Conservation (phyloP, 2,888 invertebrate species). For the Stegana nigrithorax region DNA sequence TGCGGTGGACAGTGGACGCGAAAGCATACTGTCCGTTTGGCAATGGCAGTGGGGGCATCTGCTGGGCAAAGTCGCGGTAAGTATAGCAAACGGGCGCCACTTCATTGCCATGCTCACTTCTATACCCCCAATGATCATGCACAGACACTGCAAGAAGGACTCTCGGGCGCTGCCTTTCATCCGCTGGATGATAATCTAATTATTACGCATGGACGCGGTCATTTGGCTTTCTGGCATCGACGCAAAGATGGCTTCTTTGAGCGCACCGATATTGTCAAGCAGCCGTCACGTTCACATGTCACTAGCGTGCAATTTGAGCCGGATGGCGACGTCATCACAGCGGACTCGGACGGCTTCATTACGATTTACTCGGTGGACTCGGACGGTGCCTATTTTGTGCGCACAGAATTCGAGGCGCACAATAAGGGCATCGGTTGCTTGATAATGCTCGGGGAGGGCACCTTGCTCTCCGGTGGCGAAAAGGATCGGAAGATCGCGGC, state of each 20-base stretch:
- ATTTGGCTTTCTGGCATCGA: slow-evolving; percentile 92
- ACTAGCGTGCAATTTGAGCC: slow-evolving; percentile 91
- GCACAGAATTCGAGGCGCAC: slow-evolving; percentile 90
- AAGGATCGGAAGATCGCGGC: slow-evolving; percentile 90
- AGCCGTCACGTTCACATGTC: slow-evolving; percentile 86
- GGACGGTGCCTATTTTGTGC: slow-evolving; percentile 88
- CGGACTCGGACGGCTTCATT: slow-evolving; percentile 91
- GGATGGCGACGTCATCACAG: slow-evolving; percentile 92
- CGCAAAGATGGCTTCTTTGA: slow-evolving; percentile 92
- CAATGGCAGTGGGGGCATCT: slow-evolving; percentile 95
- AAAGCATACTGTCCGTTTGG: slow-evolving; percentile 93
- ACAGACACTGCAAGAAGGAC: slow-evolving; percentile 90
- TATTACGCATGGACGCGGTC: slow-evolving; percentile 91
- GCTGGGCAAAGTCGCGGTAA: slow-evolving; percentile 93
- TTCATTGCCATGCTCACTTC: not conserved
- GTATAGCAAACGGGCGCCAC: slow-evolving; percentile 47
- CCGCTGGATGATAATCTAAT: slow-evolving; percentile 91
- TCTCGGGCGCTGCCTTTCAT: slow-evolving; percentile 90
- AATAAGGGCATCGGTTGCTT: slow-evolving; percentile 88
- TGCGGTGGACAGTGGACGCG: slow-evolving; percentile 88
- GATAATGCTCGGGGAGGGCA: slow-evolving; percentile 90
- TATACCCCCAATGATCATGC: not conserved
- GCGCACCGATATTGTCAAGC: slow-evolving; percentile 88
- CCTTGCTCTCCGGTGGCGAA: slow-evolving; percentile 89
- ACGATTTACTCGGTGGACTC: slow-evolving; percentile 91